Percentiles rank a stretch among this genome's conserved stretches.
These are phyloP conservation scores for Neogobius melanostomus DNA, from an alignment of 2,113 vertebrate species.

Conservation along the genomic window DNA sequence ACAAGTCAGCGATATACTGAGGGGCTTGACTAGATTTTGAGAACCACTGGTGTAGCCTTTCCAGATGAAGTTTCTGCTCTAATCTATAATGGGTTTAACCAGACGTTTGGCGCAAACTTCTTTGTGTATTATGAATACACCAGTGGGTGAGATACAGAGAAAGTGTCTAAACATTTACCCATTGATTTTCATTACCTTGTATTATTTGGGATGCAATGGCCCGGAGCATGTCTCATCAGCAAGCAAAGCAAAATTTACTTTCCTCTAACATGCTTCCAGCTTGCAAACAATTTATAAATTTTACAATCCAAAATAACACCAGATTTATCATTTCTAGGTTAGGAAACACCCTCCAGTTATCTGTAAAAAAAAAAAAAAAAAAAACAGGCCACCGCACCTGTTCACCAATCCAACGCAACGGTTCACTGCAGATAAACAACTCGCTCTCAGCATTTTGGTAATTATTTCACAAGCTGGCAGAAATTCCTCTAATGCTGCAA, in stretches of 20 bases:
- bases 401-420: slow-evolving; percentile 4
- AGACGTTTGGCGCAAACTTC: no score
- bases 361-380: background rate
- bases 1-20: no score
- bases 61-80: no score
- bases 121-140: no score
- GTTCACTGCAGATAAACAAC: slow-evolving; percentile 4
- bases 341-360: slow-evolving; percentile 10
- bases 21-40: no score
- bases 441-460: slow-evolving; percentile 1
- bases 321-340: slow-evolving; percentile 6
- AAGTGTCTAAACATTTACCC: background rate
- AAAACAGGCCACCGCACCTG: background rate
- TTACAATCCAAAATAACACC: slow-evolving; percentile 6
- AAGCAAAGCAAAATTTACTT: background rate
- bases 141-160: no score
- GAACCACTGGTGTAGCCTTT: no score
- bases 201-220: background rate
- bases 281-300: slow-evolving; percentile 7
- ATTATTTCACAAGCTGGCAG: slow-evolving; percentile 8
- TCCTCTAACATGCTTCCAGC: background rate
- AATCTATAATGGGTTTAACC: no score
- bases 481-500: slow-evolving; percentile 4
- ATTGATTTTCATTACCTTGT: background rate
- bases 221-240: background rate